A percentile compares a stretch with the other conserved stretches of the same genome.
Conservation (phyloP, 2,888 invertebrate genomes). For the Harpalus rubripes region DNA sequence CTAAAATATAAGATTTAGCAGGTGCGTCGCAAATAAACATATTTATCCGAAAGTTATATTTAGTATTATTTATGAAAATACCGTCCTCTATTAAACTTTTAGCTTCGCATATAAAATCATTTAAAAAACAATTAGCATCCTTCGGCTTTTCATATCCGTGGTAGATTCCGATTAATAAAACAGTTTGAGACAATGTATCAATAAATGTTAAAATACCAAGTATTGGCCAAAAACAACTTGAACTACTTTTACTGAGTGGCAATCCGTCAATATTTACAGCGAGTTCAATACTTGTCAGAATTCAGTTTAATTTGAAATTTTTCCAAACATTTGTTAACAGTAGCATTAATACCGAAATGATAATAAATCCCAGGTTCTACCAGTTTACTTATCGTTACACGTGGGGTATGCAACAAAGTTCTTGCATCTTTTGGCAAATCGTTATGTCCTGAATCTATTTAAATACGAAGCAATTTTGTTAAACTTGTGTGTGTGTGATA, state of each 20-base stretch:
- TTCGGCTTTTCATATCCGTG: neutral
- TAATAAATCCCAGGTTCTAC: neutral
- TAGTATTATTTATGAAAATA: neutral
- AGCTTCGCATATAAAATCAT: neutral
- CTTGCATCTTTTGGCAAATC: too few relatives aligned
- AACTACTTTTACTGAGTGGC: neutral
- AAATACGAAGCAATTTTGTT: too few relatives aligned
- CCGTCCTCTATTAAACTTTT: neutral
- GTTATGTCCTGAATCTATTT: too few relatives aligned
- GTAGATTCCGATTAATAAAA: neutral
- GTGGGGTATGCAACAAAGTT: too few relatives aligned
- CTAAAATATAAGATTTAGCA: neutral
- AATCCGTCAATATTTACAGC: neutral
- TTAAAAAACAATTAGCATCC: neutral
- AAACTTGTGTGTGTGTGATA: too few relatives aligned
- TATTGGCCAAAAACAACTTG: constrained; percentile 7
- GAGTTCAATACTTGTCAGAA: neutral
- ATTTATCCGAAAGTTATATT: neutral
- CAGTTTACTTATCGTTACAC: too few relatives aligned
- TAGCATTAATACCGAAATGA: neutral
- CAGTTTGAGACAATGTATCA: neutral
- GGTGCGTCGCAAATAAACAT: neutral
- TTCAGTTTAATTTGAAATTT: neutral
- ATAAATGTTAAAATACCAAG: neutral
- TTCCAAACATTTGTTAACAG: neutral